A percentile compares a stretch with the other conserved stretches of the same genome.
These are phyloP conservation scores for Monoplex corrugatus DNA, from an alignment of 2,888 invertebrate genomes.

Conservation along the genomic window DNA sequence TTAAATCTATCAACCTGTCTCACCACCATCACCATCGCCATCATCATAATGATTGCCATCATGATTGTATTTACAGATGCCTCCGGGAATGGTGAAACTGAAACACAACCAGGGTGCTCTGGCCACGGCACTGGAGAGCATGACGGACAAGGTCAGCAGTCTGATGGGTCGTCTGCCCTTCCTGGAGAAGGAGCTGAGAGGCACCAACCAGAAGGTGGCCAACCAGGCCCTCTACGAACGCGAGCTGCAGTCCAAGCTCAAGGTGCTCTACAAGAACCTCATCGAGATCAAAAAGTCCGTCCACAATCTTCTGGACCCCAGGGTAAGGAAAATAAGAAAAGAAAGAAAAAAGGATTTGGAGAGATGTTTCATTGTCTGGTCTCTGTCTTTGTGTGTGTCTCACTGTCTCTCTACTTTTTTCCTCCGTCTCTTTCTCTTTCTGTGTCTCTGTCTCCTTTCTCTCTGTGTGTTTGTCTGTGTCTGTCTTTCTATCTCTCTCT, in stretches of 20 bases:
- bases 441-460: no score
- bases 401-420: no score
- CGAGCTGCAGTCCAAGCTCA: constrained; percentile 43
- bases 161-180: constrained; percentile 24
- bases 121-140: constrained; percentile 49
- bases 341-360: no score
- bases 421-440: no score
- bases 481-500: neutral
- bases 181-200: constrained; percentile 31
- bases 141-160: constrained; percentile 46
- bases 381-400: no score
- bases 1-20: neutral
- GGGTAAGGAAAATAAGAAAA: constrained; percentile 33
- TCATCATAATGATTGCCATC: no score
- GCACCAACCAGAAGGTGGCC: constrained; percentile 44
- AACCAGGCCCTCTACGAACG: constrained; percentile 35
- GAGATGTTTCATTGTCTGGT: no score
- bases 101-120: constrained; percentile 51
- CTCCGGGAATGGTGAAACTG: constrained; percentile 39
- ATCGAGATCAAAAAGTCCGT: constrained; percentile 42
- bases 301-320: constrained; percentile 42
- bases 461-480: neutral
- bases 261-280: constrained; percentile 37
- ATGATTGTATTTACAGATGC: constrained; percentile 40
- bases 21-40: no score